Conservation (phyloP, 2,113 vertebrate genomes). For the Odocoileus hemionus region DNA sequence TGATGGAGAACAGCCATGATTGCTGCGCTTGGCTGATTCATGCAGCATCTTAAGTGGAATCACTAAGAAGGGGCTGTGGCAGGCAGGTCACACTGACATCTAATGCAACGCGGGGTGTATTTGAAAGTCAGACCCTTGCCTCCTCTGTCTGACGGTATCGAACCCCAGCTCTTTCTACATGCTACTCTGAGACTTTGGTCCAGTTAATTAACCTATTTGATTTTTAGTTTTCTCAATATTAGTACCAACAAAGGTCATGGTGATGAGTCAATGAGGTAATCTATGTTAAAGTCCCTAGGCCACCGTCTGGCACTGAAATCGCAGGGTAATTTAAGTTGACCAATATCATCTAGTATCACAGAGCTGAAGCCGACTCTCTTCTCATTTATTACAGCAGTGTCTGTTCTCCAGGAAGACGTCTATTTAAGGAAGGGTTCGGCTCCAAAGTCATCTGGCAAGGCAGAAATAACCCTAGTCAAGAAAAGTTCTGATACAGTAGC, state of each 20-base stretch:
- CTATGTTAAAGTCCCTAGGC: not conserved
- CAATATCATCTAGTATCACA: not conserved
- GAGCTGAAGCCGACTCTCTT: not conserved
- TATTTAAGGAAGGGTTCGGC: not conserved
- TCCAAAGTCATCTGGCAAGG: not conserved
- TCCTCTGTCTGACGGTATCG: not conserved
- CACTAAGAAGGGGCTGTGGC: not conserved
- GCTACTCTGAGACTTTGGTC: not conserved
- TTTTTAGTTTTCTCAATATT: conserved; percentile 1
- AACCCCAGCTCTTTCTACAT: not conserved
- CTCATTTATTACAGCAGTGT: not conserved
- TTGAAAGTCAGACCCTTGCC: not conserved
- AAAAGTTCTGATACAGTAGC: not conserved
- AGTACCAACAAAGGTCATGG: not conserved
- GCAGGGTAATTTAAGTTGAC: not conserved
- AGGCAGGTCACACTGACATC: not conserved
- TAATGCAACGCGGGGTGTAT: fast-evolving
- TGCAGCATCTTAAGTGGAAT: not conserved
- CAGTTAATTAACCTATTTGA: conserved; percentile 26
- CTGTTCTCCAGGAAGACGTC: not conserved
- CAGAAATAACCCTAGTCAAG: not conserved
- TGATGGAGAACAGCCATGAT: not conserved
- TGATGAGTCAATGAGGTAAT: conserved; percentile 9
- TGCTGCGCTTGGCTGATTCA: not conserved
- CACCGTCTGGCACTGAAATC: not conserved